Base-by-base conservation (phyloP, 2,888 invertebrate species). In the Drosophila testacea region DNA sequence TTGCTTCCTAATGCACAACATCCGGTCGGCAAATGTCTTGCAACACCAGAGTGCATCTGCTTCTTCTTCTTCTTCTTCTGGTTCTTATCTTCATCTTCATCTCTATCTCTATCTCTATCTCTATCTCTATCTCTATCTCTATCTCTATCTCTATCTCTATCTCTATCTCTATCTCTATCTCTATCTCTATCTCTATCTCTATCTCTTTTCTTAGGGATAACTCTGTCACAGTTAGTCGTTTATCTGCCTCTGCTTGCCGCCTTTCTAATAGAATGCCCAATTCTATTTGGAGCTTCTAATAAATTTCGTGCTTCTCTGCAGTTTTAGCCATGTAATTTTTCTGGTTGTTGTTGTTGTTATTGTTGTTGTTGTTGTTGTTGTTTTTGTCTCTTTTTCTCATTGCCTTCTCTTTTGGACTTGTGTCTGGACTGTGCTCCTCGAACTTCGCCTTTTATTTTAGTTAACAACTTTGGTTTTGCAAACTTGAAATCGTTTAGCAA, bases 1-100 rank as follows among this genome's bases (percentile, higher is more conserved):
- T 83, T 84, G 86, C 80, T 82, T 82, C 77, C 90, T 80, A 89
- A 81, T 85, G 88, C 88, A 73, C 61, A 83, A 75, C 85, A 90
- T 83, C 76, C 81, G 82, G 59, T 67, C 44, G 68, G 42, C 61
- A 55, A 77, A 56, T 57, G 46, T 42, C 56, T 42, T 16, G 38
- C 67, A 57, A 39, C 16, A 51, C 38, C n/a, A 51, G 51, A 39
- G 51, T 39, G 38, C 36, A 57, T 57, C 46, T 22, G 22, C 22
- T 51, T 61, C 28, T 32, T 10, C 36, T 28, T 28, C 34, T 51
- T 42, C 9, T 6, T 7, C 32, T 13, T 38, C 30, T 32, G 7
- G 7, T 39, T 13, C 47, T 22, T 6, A 30, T 50, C 59, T 39
- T 1, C 32, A 10, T 9, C 7, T 13, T 1, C 2, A 7, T 7